These are phyloP conservation scores for Adoxophyes honmai DNA, from an alignment of 1,140 invertebrate species.

Conservation along the genomic window DNA sequence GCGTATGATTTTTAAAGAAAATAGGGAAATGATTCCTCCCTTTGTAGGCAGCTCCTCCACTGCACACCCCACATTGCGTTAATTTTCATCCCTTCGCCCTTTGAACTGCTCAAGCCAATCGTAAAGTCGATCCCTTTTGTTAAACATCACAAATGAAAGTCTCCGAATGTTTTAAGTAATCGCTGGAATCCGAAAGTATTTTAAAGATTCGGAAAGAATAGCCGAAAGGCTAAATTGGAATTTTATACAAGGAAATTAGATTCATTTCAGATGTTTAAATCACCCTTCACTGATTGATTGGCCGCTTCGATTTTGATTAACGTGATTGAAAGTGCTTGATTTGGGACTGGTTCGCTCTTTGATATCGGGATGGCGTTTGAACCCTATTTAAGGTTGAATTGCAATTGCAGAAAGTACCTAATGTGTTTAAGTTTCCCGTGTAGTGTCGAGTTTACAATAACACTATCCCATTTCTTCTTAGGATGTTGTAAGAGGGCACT, in stretches of 20 bases:
- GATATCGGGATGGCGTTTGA: neutral
- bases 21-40: slow-evolving; percentile 54
- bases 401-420: no score
- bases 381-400: no score
- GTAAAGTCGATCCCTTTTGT: slow-evolving; percentile 70
- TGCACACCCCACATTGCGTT: slow-evolving; percentile 60
- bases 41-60: slow-evolving; percentile 60
- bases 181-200: slow-evolving; percentile 65
- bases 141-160: slow-evolving; percentile 74
- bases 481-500: no score
- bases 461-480: no score
- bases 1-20: slow-evolving; percentile 48
- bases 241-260: slow-evolving; percentile 35
- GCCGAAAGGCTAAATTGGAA: slow-evolving; percentile 43
- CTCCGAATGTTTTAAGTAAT: slow-evolving; percentile 70
- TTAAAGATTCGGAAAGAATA: slow-evolving; percentile 42
- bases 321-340: slow-evolving; percentile 11
- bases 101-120: slow-evolving; percentile 71
- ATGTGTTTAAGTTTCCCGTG: no score
- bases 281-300: slow-evolving; percentile 30
- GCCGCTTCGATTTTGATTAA: slow-evolving; percentile 9
- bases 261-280: slow-evolving; percentile 24
- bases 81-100: slow-evolving; percentile 63
- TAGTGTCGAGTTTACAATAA: no score
- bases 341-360: slow-evolving; percentile 21